These are phyloP conservation scores for Dendrocopos noguchii DNA, from an alignment of 2,113 vertebrate genomes.

Conservation along the genomic window DNA sequence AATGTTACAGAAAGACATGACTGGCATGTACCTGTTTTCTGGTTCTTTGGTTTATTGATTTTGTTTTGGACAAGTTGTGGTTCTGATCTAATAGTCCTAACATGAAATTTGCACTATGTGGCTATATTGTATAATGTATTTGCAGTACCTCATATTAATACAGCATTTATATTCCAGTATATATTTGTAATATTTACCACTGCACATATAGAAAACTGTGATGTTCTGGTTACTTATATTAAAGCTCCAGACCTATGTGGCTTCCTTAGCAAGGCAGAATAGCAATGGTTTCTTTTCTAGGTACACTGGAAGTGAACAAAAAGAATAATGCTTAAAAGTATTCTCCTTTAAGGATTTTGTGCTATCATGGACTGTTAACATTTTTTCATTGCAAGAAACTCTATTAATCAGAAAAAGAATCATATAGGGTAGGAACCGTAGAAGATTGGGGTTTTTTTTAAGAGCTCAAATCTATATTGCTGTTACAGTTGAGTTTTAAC, in stretches of 20 bases:
- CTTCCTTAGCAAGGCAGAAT: not conserved
- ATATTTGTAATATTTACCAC: not conserved
- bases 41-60: not conserved
- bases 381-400: not conserved
- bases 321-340: not conserved
- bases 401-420: not conserved
- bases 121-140: not conserved
- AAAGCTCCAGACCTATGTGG: not conserved
- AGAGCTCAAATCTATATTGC: not conserved
- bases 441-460: not conserved
- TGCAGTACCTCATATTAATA: not conserved
- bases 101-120: accelerated
- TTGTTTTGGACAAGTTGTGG: not conserved
- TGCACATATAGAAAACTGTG: not conserved
- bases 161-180: not conserved
- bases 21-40: not conserved
- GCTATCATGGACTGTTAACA: not conserved
- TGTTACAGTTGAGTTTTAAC: accelerated
- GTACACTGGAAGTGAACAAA: not conserved
- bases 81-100: not conserved
- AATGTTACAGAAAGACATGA: not conserved
- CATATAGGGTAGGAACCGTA: not conserved
- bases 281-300: not conserved
- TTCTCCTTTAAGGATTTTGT: not conserved
- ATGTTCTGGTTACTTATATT: not conserved